Base-by-base conservation (phyloP, 1,140 invertebrate genomes). In the Epicauta chinensis region DNA sequence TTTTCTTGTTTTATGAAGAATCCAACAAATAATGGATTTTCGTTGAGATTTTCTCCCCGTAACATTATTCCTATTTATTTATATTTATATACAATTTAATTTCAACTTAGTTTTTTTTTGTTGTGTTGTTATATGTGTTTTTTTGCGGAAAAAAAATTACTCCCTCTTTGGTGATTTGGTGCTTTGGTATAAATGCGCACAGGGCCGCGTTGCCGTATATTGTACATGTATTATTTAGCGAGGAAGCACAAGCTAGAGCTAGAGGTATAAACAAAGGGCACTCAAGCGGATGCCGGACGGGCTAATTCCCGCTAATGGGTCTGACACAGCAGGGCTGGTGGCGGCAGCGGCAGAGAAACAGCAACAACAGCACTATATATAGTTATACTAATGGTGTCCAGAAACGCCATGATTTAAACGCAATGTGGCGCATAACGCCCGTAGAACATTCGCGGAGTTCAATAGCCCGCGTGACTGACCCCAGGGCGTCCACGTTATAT, bases 301-400 rank as follows among this genome's bases (percentile, higher is more conserved):
- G 29, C 47, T 50, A 50, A 50, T 50, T 50, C 47, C 16, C 31
- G 47, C 47, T 50, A 50, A 50, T 50, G 38, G 36, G 47, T 50
- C 47, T 35, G 10, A 16, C 17, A 32, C 23, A 23, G 23, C 23
- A 9, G 36, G 36, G 36, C 14, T 14, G 36, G 36, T 9, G 16
- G 10, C 36, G 36, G 7, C 16, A 16, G 11, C 6, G 14, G 11
- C 34, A 11, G 2, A 13, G 36, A 14, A 14, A 38, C 13, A 12
- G 36, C 14, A 13, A 14, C 36, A 16, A 9, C 12, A 38, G 14
- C 36, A 14, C 11, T 14, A 13, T 13, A 11, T 12, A n/a, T n/a
- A n/a, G 23, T 23, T 23, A 7, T 23, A 23, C 23, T 23, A 16
- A 13, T 23, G 11, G 32, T 23, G 45, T 16, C 47, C 47, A 17